Conservation (phyloP, 1,140 invertebrate genomes). For the Dryas iulia region DNA sequence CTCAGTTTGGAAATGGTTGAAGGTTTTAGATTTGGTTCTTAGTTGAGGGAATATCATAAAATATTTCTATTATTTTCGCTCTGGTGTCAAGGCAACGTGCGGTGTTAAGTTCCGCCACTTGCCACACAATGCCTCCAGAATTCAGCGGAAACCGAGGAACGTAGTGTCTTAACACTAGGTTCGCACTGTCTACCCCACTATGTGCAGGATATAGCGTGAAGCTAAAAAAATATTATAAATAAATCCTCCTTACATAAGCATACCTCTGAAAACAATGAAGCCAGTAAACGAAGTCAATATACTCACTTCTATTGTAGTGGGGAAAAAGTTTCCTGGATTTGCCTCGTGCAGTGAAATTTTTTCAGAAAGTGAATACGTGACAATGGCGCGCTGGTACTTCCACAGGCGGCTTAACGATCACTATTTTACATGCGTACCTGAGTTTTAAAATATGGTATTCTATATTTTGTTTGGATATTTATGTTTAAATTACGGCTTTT, state of each 20-base stretch:
- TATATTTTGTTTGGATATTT: too few relatives aligned
- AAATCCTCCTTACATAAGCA: neutral
- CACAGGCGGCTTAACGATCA: neutral
- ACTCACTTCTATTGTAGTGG: neutral
- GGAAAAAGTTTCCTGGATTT: neutral
- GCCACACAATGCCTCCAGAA: too few relatives aligned
- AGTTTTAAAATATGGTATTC: neutral
- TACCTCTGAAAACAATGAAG: neutral
- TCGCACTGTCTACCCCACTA: neutral
- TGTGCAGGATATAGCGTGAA: neutral
- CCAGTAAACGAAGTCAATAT: neutral
- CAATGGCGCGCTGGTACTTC: neutral
- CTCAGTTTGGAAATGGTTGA: too few relatives aligned
- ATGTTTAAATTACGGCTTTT: too few relatives aligned
- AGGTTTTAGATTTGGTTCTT: too few relatives aligned
- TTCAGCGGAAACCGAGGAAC: neutral
- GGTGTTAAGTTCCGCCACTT: neutral
- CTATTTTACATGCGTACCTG: neutral
- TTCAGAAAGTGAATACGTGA: neutral
- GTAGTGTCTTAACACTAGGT: neutral
- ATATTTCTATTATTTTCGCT: neutral
- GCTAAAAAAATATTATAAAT: neutral
- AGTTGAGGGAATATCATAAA: too few relatives aligned
- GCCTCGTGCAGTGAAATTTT: neutral
- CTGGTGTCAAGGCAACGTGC: neutral